Evolutionary conservation across 2,113 vertebrate genomes (phyloP), one percentile per base, ranked within the genome.

Genomic region (Argyrosomus japonicus): DNA sequence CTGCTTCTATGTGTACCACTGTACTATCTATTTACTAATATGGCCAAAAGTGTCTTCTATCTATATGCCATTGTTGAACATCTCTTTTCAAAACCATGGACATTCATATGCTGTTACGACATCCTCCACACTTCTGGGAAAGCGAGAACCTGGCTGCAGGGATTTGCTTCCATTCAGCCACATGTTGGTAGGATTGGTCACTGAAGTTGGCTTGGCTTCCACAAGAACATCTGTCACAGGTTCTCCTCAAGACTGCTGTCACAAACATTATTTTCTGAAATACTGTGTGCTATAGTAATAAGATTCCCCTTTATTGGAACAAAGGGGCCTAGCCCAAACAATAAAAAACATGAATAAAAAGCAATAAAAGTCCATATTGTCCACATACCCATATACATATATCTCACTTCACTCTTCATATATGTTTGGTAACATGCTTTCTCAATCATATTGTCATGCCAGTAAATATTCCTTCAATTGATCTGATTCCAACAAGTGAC

Each of bases 361-460:
- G 36, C 12, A 32, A 65, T 48, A 51, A 57, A 27, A 58, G 19
- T 8, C 50, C 11, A 82, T 3, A 3, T 36, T 40, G 17, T 21
- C 19, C 18, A 40, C n/a, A 61, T 50, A 61, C 13, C 12, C 12
- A 43, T 21, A 58, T 5, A 29, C 23, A 65, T 47, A 17, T 64
- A 73, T 21, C 27, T 45, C 53, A 58, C 32, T 6, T 53, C 17
- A 40, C 65, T 47, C 6, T 32, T 58, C 36, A 11, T 57, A 9
- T 18, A 43, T 61, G 13, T 61, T 23, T 56, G n/a, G 15, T 19
- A 21, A 68, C 68, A 77, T 73, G 14, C 62, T 57, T 63, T 77
- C 70, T 77, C 10, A 3, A 58, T 64, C 14, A n/a, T 48, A 62
- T 25, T 57, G 23, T 70, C 45, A 36, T 47, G 17, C 6, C 61